Evolutionary conservation across 2,797 vertebrate genomes (phyloP).

Genomic region (Pachyuromys duprasi): DNA sequence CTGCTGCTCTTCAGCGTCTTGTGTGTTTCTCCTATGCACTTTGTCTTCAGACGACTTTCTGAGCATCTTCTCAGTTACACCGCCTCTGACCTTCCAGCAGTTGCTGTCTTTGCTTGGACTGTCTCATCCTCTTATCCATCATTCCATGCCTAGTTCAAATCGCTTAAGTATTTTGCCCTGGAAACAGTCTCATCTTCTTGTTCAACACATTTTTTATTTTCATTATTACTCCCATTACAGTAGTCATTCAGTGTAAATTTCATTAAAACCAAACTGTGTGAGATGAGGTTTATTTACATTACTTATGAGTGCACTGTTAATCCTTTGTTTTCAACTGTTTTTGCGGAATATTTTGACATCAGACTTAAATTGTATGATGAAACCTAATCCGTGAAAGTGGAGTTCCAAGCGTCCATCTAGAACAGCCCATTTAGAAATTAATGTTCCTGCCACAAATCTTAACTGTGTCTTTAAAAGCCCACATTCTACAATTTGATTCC

Average conservation of each 20-base stretch:
- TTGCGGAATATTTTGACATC: neutral
- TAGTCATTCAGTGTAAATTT: neutral
- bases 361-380: neutral
- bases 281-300: neutral
- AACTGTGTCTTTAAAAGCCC: constrained; percentile 23
- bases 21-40: neutral
- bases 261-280: neutral
- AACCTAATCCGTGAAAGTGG: neutral
- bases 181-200: neutral
- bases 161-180: neutral
- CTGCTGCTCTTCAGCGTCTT: neutral
- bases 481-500: constrained; percentile 28
- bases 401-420: neutral
- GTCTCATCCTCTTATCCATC: no score
- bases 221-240: neutral
- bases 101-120: neutral
- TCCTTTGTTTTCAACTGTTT: constrained; percentile 6
- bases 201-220: neutral
- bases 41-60: neutral
- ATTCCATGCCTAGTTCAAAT: neutral
- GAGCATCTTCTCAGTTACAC: neutral
- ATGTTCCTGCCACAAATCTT: neutral
- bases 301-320: neutral
- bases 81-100: neutral
- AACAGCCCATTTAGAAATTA: constrained; percentile 12